Evolutionary conservation across 1,140 invertebrate genomes (phyloP), one percentile per base, ranked within the genome.

Genomic region (Ptiloglossa arizonensis): DNA sequence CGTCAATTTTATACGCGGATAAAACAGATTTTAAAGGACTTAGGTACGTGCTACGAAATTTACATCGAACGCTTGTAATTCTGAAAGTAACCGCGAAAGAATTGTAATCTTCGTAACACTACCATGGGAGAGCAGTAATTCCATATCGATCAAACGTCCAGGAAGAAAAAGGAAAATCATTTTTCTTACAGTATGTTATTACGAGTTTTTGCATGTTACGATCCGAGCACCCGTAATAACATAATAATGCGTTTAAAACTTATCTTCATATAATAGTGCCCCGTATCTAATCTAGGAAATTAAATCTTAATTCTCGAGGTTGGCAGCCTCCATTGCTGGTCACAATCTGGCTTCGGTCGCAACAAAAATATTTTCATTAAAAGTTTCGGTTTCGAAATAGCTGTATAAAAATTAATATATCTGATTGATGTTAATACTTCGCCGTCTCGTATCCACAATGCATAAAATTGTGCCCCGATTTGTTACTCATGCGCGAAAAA

Each of bases 181-280:
- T 59, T 48, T 35, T n/a, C 17, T 19, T 38, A 9, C 19, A n/a
- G 63, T 8, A 27, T 29, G 41, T 46, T n/a, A 68, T 75, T 68
- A 75, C 5, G 6, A 38, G 27, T 17, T 41, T 74, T 67, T 22
- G 73, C 64, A 48, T 68, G 52, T 48, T 68, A 35, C 52, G 15
- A 38, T 35, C 22, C n/a, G 38, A 68, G n/a, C 41, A 56, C n/a
- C n/a, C 11, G 73, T 75, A 75, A 75, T 75, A 59, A 75, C 73
- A 59, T 75, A 75, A 75, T 75, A 68, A 75, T 8, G 64, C 22
- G 73, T 68, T 68, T 67, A 48, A 38, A 46, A 75, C 64, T 68
- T 75, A 75, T 75, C 64, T 68, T 32, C 64, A 32, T 59, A 44
- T 75, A 68, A 68, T 75, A 75, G 59, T n/a, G 41, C 38, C 17